Evolutionary conservation across 2,797 vertebrate genomes (phyloP).

Genomic region (Dendrocincla fuliginosa): DNA sequence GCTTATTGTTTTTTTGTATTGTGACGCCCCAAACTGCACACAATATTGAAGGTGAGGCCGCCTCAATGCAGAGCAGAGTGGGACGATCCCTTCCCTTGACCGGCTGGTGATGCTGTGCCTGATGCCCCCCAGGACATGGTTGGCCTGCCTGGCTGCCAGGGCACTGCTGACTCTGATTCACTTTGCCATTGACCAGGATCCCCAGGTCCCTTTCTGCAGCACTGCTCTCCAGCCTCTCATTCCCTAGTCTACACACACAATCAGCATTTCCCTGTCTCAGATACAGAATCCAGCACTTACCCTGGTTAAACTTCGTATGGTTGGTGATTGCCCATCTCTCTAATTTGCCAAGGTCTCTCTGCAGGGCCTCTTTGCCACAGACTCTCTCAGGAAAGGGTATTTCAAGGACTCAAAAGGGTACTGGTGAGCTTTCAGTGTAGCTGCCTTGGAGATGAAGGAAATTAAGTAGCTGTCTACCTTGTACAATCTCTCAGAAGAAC

Average conservation of each 20-base stretch:
- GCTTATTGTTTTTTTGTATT: background rate
- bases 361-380: background rate
- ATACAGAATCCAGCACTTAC: background rate
- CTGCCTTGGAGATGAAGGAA: background rate
- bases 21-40: background rate
- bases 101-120: rapidly evolving
- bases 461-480: background rate
- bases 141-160: background rate
- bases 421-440: background rate
- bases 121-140: rapidly evolving
- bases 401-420: background rate
- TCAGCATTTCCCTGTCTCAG: background rate
- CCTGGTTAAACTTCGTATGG: background rate
- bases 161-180: background rate
- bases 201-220: no score
- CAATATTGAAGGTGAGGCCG: rapidly evolving
- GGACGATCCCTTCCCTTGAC: background rate
- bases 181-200: background rate
- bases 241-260: background rate
- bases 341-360: background rate
- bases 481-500: background rate
- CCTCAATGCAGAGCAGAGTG: rapidly evolving
- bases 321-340: background rate
- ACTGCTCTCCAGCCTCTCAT: background rate
- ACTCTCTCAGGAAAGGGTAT: background rate